Conservation (phyloP, 2,888 invertebrate genomes). For the Biston betularia region DNA sequence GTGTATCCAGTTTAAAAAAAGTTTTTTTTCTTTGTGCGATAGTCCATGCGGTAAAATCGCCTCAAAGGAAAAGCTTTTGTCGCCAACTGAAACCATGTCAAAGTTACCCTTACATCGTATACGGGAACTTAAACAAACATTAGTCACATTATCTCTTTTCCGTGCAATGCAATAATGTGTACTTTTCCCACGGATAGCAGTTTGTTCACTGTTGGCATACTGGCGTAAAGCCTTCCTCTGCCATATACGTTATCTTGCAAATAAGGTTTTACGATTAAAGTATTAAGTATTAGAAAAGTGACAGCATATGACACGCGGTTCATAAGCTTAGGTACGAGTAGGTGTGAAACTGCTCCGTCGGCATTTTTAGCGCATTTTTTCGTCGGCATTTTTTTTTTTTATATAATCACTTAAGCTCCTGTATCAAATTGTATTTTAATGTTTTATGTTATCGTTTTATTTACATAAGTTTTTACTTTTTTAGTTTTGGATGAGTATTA, state of each 20-base stretch:
- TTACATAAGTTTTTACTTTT: no score
- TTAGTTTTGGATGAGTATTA: no score
- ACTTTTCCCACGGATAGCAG: slow-evolving; percentile 74
- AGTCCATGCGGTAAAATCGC: no score
- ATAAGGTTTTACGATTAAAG: slow-evolving; percentile 25
- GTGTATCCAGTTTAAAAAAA: no score
- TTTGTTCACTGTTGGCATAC: slow-evolving; percentile 51
- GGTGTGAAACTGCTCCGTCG: no score
- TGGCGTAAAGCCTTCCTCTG: slow-evolving; percentile 34
- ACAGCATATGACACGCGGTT: no score
- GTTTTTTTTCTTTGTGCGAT: neutral
- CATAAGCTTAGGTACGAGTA: no score
- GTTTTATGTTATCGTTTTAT: no score
- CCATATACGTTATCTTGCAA: slow-evolving; percentile 38
- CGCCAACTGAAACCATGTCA: neutral
- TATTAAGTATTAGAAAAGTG: neutral
- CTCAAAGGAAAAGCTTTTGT: neutral
- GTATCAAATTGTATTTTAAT: no score
- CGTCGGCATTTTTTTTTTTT: no score
- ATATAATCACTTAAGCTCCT: no score
- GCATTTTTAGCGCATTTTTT: no score
- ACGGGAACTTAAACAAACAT: slow-evolving; percentile 36
- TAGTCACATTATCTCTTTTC: slow-evolving; percentile 70
- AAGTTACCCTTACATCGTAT: slow-evolving; percentile 17
- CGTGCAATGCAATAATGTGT: slow-evolving; percentile 69